These are phyloP conservation scores for Litoditis marina DNA, from an alignment of 2,888 invertebrate genomes.

Conservation along the genomic window DNA sequence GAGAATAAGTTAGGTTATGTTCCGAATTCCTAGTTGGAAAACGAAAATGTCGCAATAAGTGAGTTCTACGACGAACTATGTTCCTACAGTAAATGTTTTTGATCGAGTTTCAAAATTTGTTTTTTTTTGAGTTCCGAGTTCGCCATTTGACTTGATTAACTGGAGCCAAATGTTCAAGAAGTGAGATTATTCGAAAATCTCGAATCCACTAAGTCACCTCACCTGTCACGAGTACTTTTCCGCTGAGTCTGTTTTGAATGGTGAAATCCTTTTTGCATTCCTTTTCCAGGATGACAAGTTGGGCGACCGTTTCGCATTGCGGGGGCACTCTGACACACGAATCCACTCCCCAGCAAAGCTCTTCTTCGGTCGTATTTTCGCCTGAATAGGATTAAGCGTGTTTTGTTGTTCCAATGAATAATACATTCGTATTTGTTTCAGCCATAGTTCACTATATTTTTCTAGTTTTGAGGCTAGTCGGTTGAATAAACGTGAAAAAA, in stretches of 20 bases:
- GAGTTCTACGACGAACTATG: neutral
- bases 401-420: neutral
- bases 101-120: too few species aligned
- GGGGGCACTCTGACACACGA: constrained; percentile 62
- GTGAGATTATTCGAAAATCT: too few species aligned
- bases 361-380: constrained; percentile 59
- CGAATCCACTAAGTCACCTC: constrained; percentile 10
- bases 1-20: too few species aligned
- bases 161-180: too few species aligned
- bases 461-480: neutral
- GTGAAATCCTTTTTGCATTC: constrained; percentile 60
- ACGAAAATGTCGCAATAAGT: neutral
- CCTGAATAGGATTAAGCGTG: constrained; percentile 15
- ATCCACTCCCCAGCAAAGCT: constrained; percentile 64
- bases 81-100: too few species aligned
- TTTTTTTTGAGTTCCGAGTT: too few species aligned
- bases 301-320: constrained; percentile 61
- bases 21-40: too few species aligned
- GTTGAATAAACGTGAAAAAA: too few species aligned
- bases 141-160: too few species aligned
- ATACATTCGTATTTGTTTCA: neutral
- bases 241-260: constrained; percentile 61
- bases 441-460: neutral
- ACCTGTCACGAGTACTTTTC: constrained; percentile 57
- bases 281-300: constrained; percentile 62